Evolutionary conservation across 2,888 invertebrate genomes (phyloP).

Genomic region (Nephrotoma flavescens): DNA sequence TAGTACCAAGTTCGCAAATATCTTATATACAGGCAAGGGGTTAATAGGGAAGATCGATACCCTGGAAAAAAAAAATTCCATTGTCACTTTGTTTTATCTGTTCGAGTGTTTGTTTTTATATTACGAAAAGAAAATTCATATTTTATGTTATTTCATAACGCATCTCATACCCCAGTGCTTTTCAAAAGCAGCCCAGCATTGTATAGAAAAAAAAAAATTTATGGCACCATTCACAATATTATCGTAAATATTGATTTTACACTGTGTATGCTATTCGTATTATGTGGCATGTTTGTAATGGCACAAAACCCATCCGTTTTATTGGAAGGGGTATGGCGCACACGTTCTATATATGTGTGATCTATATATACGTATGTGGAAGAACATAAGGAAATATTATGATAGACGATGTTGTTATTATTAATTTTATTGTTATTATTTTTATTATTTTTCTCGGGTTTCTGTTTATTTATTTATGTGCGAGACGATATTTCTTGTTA

Average conservation of each 20-base stretch:
- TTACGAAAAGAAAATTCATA: background rate
- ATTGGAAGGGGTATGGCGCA: background rate
- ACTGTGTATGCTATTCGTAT: background rate
- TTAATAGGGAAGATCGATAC: background rate
- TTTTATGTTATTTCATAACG: background rate
- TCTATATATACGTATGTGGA: background rate
- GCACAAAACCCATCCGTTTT: background rate
- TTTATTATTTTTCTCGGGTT: background rate
- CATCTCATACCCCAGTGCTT: background rate
- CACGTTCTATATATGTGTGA: background rate
- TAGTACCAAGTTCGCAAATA: background rate
- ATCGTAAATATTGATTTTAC: background rate
- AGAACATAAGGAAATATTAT: background rate
- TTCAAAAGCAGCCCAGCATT: background rate
- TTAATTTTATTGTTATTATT: background rate
- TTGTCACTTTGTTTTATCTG: background rate
- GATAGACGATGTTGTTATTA: background rate
- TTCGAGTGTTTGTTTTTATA: background rate
- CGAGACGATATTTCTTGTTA: background rate
- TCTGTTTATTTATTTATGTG: background rate
- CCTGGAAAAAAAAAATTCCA: background rate
- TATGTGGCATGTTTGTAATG: background rate
- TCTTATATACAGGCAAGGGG: background rate
- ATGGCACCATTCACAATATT: background rate
- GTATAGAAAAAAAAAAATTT: background rate